Evolutionary conservation across 1,140 invertebrate genomes (phyloP), one percentile per base, ranked within the genome.

Genomic region (Papilio polytes): DNA sequence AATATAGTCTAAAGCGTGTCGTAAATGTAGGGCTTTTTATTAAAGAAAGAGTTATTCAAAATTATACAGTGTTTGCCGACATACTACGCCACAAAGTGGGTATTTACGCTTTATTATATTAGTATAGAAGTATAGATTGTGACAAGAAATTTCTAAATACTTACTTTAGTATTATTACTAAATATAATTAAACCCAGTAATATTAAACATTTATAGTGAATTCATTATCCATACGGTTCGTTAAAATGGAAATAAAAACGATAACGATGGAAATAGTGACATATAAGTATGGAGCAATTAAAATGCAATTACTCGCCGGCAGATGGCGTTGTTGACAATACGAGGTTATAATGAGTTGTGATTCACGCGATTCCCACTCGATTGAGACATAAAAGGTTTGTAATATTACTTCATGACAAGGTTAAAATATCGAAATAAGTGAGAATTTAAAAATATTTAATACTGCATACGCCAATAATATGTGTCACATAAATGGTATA

Each of bases 281-380:
- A 15, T 26, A 26, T 63, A 63, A 63, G 59, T 63, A 63, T 63
- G 59, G 22, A 31, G 59, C 59, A 63, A 63, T 63, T 63, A 63
- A 63, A 63, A 0, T 13, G 59, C 59, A 63, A 63, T 63, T 63
- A 63, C n/a, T 22, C 22, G 59, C 59, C 22, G 22, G 20, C 59
- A 63, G 59, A 3, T 22, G 59, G 22, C 59, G 22, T 26, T 26
- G 59, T 15, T 10, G n/a, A 59, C 56, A 59, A 59, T 59, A 59
- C 53, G 53, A 63, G 2, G 59, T 26, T 22, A 13, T 63, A 63
- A 63, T 26, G 59, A 63, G 20, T 56, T 56, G 53, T 63, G 59
- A 63, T 63, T 63, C 59, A 63, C 26, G 3, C 9, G 10, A 26
- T 26, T 63, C 59, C 59, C 59, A 63, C 59, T 12, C 20, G 59